phyloP scores from a whole-genome alignment of 2,888 invertebrate species.

The Ophioninae sp. region DNA sequence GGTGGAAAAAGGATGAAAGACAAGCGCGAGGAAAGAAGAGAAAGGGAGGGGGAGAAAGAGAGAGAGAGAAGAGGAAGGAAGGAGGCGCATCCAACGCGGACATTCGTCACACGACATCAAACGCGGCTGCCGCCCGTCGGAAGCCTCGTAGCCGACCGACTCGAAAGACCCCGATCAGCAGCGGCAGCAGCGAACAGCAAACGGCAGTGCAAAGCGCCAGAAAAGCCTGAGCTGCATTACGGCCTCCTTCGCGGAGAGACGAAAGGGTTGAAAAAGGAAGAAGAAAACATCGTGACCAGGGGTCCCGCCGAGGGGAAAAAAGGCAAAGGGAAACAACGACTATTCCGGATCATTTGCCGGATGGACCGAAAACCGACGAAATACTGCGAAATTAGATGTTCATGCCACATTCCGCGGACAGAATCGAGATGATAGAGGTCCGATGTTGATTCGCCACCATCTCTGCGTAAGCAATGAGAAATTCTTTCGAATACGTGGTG shows the following conservation, averaged over 20 bases:
- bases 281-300: slow-evolving; percentile 51
- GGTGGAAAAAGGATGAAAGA: slow-evolving; percentile 44
- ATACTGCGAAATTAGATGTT: slow-evolving; percentile 40
- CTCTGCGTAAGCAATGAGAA: not conserved
- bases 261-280: slow-evolving; percentile 57
- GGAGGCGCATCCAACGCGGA: slow-evolving; percentile 80
- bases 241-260: slow-evolving; percentile 55
- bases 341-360: slow-evolving; percentile 49
- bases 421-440: not conserved
- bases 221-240: slow-evolving; percentile 63
- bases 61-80: slow-evolving; percentile 60
- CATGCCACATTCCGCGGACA: slow-evolving; percentile 30
- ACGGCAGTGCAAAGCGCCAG: slow-evolving; percentile 66
- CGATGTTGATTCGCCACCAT: not conserved
- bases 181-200: slow-evolving; percentile 72
- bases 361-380: slow-evolving; percentile 34
- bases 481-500: not conserved
- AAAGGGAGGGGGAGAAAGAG: slow-evolving; percentile 30
- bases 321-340: slow-evolving; percentile 23
- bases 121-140: slow-evolving; percentile 79
- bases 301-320: slow-evolving; percentile 35
- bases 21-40: slow-evolving; percentile 43
- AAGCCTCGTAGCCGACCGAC: slow-evolving; percentile 76
- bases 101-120: slow-evolving; percentile 81
- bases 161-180: slow-evolving; percentile 80